Evolutionary conservation across 1,140 invertebrate genomes (phyloP).

Genomic region (Philopotamus ludificatus): DNA sequence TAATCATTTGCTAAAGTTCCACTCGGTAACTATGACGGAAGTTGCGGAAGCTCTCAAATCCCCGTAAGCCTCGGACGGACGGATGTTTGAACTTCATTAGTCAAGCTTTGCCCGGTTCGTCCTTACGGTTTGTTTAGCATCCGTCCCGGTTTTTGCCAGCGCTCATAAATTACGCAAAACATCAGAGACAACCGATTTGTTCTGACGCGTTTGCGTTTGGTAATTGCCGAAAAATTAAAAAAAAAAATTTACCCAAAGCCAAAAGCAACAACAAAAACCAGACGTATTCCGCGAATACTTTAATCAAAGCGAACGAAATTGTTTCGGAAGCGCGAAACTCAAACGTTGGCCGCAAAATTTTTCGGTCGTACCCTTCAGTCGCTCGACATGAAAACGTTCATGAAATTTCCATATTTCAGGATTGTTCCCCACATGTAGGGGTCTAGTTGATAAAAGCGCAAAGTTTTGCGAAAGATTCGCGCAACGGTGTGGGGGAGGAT

Average conservation of each 20-base stretch:
- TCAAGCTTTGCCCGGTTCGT: constrained; percentile 28
- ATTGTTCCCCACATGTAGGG: not conserved
- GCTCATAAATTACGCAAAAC: constrained; percentile 27
- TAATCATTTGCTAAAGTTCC: too few relatives aligned
- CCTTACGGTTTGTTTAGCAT: constrained; percentile 26
- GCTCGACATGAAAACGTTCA: constrained; percentile 5
- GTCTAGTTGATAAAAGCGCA: constrained; percentile 4
- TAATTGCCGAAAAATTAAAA: constrained; percentile 1
- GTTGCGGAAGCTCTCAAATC: constrained; percentile 23
- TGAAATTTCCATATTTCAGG: constrained; percentile 11
- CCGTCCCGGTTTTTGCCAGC: constrained; percentile 12
- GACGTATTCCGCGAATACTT: too few relatives aligned
- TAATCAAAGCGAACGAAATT: not conserved
- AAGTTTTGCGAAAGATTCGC: constrained; percentile 3
- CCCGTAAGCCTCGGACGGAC: constrained; percentile 28
- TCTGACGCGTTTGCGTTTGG: not conserved
- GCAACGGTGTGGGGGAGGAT: not conserved
- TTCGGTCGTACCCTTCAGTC: not conserved
- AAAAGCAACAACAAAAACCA: too few relatives aligned
- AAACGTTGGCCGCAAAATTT: constrained; percentile 1
- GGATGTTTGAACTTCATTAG: constrained; percentile 40
- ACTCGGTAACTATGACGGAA: too few relatives aligned
- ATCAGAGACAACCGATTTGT: constrained; percentile 22
- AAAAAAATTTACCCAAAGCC: not conserved
- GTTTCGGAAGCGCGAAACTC: not conserved